Base-by-base conservation (phyloP, 2,113 vertebrate species). In the Leuciscus idus region DNA sequence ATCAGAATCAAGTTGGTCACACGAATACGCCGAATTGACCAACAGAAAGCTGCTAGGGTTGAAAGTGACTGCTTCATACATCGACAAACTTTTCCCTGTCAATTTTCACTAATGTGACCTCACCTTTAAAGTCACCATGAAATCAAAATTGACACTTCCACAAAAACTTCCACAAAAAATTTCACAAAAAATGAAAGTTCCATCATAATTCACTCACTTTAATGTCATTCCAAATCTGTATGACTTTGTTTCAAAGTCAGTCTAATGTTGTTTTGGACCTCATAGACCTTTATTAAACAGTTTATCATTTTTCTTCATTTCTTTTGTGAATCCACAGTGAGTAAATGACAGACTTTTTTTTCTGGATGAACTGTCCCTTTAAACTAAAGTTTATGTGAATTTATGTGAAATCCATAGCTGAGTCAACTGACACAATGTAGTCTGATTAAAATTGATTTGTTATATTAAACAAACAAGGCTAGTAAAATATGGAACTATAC, bases 371-470 rank as follows among this genome's bases (percentile, higher is more conserved):
- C 3, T 21, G 19, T 68, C 64, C 64, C 33, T 39, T 70, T 39
- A 70, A 70, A 68, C 64, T 68, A 36, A 66, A 66, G 26, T 33
- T 68, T 72, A n/a, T n/a, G n/a, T n/a, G n/a, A n/a, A n/a, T n/a
- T 39, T 21, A 70, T 36, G 17, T 21, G 2, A 21, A 57, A 50
- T 4, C 48, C 50, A 52, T 15, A 52, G 50, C 50, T 52, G 15
- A 17, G 50, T 52, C 15, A 17, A 52, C 1, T 52, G 50, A 17
- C 50, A 52, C 15, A 52, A 52, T 52, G 66, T 21, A 72, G 33
- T 17, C 68, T 70, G 33, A 39, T 36, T 72, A 23, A 39, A 36
- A 36, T 10, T 36, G 1, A 21, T 70, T 70, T 70, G 33, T 23
- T 21, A 11, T 72, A 2, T 39, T 72, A 72, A 43, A n/a, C 36